Base-by-base conservation (phyloP, 1,140 invertebrate genomes). In the Drosophila sechellia region DNA sequence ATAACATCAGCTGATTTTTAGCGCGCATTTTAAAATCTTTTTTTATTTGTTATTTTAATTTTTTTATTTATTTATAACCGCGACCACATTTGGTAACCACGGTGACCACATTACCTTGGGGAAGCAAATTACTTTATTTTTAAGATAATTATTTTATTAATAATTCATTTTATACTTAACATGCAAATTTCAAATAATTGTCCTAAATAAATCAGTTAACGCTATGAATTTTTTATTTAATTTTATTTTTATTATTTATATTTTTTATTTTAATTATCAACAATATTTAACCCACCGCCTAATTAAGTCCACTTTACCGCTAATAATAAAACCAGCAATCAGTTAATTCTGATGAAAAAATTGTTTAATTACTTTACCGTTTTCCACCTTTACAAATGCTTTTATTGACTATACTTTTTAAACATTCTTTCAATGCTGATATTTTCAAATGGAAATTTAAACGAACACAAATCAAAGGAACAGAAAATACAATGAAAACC, bases 361-460 rank as follows among this genome's bases (percentile, higher is more conserved):
- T 43, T 64, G 22, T 64, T 64, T 64, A 52, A 37, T 48, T 61
- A 17, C 48, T 50, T 63, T 79, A 87, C 83, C 75, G 43, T 86
- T 70, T n/a, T 71, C 71, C 64, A 70, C 78, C 68, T 87, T 77
- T 72, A 86, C 74, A 86, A 80, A 74, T 81, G 60, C 58, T 76
- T 75, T 78, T 87, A 80, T 84, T 86, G 63, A 79, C 83, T 86
- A 86, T 45, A 73, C 43, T 79, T 65, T 87, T 40, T 63, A 87
- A 63, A 81, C 58, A 85, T 75, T 76, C 73, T 64, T 81, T 81
- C 59, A 86, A 87, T 86, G 81, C 81, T 86, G 81, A 86, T 86
- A 81, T 79, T 71, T 79, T 55, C 77, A 53, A 55, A 77, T 83
- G 79, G 61, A 69, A 79, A 79, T 43, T 40, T 15, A 75, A 83